Conservation (phyloP, 2,113 vertebrate species). For the Etia nguti region DNA sequence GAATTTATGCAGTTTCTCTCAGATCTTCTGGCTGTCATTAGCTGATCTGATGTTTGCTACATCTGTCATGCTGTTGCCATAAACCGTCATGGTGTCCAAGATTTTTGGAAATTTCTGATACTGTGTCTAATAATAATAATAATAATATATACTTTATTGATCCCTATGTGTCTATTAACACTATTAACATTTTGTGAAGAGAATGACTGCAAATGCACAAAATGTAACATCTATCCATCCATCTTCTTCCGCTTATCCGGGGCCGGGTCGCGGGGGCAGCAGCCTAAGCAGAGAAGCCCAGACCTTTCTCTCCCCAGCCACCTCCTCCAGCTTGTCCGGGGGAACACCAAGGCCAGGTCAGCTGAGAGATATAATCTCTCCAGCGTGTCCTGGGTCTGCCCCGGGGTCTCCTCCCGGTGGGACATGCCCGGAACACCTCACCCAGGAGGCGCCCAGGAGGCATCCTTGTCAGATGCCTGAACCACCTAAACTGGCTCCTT, state of each 20-base stretch:
- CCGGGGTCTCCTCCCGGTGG: neutral
- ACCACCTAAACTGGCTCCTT: neutral
- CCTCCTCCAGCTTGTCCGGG: neutral
- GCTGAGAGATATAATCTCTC: neutral
- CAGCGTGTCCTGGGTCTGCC: neutral
- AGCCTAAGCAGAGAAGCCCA: neutral
- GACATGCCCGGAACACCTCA: neutral
- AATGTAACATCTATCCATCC: neutral
- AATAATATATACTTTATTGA: too few relatives aligned
- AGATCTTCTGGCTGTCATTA: neutral
- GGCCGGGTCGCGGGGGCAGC: neutral
- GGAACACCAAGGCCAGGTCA: neutral
- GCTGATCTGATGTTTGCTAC: neutral
- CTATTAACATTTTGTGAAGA: neutral
- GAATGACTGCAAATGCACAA: neutral
- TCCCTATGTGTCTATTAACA: neutral
- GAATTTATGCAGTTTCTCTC: neutral
- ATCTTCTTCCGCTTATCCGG: neutral
- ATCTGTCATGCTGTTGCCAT: neutral
- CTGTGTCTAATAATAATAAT: too few relatives aligned
- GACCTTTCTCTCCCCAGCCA: neutral
- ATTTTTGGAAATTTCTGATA: neutral
- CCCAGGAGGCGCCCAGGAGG: rapidly evolving
- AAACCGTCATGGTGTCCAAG: neutral
- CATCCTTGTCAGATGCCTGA: neutral